Evolutionary conservation across 1,140 invertebrate genomes (phyloP).

Genomic region (Drosophila athabasca): DNA sequence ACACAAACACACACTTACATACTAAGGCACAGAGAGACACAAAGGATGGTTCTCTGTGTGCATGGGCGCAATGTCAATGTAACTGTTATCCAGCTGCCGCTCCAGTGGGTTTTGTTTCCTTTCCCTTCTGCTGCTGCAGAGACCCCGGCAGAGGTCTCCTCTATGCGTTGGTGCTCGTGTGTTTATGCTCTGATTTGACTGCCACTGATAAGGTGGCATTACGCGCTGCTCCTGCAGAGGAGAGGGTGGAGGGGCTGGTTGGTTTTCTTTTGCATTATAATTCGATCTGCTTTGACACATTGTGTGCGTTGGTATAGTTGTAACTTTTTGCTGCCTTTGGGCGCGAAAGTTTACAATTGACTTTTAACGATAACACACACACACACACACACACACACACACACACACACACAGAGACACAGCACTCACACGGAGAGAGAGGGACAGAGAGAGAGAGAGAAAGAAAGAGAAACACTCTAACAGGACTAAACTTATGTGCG

Average conservation of each 20-base stretch:
- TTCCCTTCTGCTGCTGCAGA: background rate
- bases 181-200: constrained; percentile 78
- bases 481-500: constrained; percentile 42
- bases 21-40: background rate
- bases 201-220: constrained; percentile 78
- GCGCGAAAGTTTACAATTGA: constrained; percentile 82
- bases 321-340: constrained; percentile 47
- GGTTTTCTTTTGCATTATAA: constrained; percentile 62
- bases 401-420: constrained; percentile 8
- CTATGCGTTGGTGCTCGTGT: constrained; percentile 23
- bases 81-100: constrained; percentile 80
- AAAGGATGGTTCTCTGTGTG: constrained; percentile 20
- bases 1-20: constrained; percentile 9
- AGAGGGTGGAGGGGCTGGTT: background rate
- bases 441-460: no score
- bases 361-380: constrained; percentile 71
- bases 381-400: constrained; percentile 4
- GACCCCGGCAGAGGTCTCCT: no score
- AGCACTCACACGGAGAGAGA: constrained; percentile 6
- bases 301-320: constrained; percentile 52
- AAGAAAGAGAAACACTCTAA: background rate
- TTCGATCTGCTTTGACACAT: constrained; percentile 70
- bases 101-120: constrained; percentile 75
- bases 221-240: constrained; percentile 27
- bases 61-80: constrained; percentile 76